These are phyloP conservation scores for Selene dorsalis DNA, from an alignment of 2,797 vertebrate species.

Conservation along the genomic window DNA sequence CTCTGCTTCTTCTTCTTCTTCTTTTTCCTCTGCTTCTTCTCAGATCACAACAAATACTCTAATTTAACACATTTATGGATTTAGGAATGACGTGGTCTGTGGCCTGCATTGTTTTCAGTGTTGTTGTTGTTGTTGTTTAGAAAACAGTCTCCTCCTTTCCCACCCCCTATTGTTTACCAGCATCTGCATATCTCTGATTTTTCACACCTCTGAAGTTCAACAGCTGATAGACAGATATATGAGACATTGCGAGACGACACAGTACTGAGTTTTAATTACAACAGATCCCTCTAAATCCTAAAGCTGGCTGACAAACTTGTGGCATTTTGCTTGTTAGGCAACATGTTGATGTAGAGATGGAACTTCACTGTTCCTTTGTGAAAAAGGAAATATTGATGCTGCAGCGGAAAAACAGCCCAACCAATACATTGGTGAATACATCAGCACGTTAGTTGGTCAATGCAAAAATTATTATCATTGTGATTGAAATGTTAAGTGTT, in stretches of 20 bases:
- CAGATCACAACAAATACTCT: not conserved
- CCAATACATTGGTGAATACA: not conserved
- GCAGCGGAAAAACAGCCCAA: not conserved
- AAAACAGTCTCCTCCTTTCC: not conserved
- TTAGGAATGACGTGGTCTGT: not conserved
- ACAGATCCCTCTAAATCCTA: conserved; percentile 35
- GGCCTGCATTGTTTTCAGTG: not conserved
- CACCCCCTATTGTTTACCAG: conserved; percentile 12
- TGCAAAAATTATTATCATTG: not conserved
- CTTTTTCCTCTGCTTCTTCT: not conserved
- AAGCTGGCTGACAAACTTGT: conserved; percentile 42
- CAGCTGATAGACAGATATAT: conserved; percentile 47
- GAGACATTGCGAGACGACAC: conserved; percentile 30
- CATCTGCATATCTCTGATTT: conserved; percentile 40
- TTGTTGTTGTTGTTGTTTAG: too few relatives aligned
- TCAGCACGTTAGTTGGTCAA: not conserved
- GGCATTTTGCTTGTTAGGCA: conserved; percentile 40
- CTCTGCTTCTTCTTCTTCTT: too few relatives aligned
- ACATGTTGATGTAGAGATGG: not conserved
- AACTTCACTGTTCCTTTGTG: not conserved
- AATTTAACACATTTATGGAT: not conserved
- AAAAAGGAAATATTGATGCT: not conserved
- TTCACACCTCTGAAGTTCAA: conserved; percentile 38
- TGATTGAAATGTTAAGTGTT: too few relatives aligned
- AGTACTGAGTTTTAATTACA: conserved; percentile 27